These are phyloP conservation scores for Piscicola geometra DNA, from an alignment of 2,888 invertebrate species.

Conservation along the genomic window DNA sequence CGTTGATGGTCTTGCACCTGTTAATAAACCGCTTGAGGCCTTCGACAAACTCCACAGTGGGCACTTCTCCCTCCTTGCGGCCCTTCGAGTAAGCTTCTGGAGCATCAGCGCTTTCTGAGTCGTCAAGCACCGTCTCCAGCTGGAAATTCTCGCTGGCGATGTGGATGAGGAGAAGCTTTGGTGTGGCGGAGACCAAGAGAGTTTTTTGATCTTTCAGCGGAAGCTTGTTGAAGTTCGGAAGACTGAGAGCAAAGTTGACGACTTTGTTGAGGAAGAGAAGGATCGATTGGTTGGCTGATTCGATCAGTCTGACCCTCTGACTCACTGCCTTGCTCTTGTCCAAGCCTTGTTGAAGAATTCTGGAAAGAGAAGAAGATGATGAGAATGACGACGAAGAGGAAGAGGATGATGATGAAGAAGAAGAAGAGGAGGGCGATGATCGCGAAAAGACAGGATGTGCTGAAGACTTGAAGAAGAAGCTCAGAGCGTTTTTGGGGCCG, in stretches of 20 bases:
- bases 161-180: constrained; percentile 25
- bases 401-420: constrained; percentile 10
- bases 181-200: constrained; percentile 17
- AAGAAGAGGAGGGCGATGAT: too few species aligned
- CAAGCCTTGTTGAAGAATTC: background rate
- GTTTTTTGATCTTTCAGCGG: constrained; percentile 10
- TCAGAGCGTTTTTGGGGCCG: too few species aligned
- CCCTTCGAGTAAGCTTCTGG: background rate
- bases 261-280: constrained; percentile 14
- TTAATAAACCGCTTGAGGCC: constrained; percentile 25
- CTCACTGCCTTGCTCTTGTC: background rate
- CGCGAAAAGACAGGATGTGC: too few species aligned
- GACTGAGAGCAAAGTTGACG: constrained; percentile 21
- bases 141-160: constrained; percentile 29
- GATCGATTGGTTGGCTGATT: constrained; percentile 19
- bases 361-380: constrained; percentile 1
- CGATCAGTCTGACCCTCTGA: background rate
- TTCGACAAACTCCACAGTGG: constrained; percentile 26
- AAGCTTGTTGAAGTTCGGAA: constrained; percentile 18
- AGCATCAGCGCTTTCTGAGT: background rate
- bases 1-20: background rate
- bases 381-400: background rate
- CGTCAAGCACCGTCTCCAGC: background rate
- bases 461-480: too few species aligned
- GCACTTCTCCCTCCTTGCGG: background rate